Conservation (phyloP, 2,797 vertebrate species). For the Macrochelys suwanniensis region DNA sequence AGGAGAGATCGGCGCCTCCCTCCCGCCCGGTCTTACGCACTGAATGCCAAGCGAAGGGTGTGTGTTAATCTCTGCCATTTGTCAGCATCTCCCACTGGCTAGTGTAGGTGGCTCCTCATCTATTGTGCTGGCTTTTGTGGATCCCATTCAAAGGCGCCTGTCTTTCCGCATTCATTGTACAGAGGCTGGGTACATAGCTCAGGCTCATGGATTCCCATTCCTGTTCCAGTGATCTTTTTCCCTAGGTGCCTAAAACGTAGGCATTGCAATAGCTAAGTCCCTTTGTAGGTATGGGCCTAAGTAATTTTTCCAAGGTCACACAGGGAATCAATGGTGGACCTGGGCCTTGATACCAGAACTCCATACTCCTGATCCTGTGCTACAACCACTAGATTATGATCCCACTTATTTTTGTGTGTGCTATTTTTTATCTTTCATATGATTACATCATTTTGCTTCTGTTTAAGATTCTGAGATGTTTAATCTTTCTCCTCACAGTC, state of each 20-base stretch:
- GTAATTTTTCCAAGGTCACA: slow-evolving; percentile 20
- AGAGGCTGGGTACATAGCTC: background rate
- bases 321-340: background rate
- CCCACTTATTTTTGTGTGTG: background rate
- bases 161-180: background rate
- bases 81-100: background rate
- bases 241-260: background rate
- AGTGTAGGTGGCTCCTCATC: background rate
- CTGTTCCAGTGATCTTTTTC: background rate
- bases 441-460: background rate
- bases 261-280: background rate
- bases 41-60: background rate
- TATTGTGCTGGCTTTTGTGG: background rate
- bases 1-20: background rate
- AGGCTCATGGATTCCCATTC: background rate
- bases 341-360: background rate
- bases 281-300: background rate
- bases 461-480: background rate
- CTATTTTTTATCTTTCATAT: background rate
- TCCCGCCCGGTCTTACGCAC: background rate
- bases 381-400: background rate
- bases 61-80: background rate
- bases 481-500: background rate
- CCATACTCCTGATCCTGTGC: background rate
- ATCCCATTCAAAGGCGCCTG: background rate